Conservation (phyloP, 30 jellyfish, hydroid and myxozoan species). For the Pseudorhiza aurosa region DNA sequence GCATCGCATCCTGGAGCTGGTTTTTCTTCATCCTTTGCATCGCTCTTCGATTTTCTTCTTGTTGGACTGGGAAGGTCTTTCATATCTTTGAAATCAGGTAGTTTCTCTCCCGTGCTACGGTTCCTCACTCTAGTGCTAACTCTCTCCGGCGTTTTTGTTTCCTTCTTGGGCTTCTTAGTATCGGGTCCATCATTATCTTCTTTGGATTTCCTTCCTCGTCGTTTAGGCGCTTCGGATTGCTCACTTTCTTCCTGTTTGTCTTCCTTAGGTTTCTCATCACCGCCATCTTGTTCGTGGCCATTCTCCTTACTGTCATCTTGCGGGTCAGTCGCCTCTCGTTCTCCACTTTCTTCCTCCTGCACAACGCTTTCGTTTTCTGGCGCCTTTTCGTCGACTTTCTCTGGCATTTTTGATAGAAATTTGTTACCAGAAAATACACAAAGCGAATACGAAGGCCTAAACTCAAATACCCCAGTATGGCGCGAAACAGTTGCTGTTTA, state of each 20-base stretch:
- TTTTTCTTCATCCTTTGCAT: constrained; percentile 40
- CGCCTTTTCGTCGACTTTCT: constrained; percentile 46
- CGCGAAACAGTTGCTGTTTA: constrained; percentile 54
- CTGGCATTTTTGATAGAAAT: constrained; percentile 50
- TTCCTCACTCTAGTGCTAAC: constrained; percentile 66
- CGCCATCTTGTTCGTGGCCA: constrained; percentile 56
- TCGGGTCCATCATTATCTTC: constrained; percentile 65
- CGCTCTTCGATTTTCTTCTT: constrained; percentile 59
- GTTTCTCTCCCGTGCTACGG: constrained; percentile 62
- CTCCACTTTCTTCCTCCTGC: constrained; percentile 16
- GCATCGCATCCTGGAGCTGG: constrained; percentile 29
- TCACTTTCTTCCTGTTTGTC: constrained; percentile 16
- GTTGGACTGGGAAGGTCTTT: constrained; percentile 67
- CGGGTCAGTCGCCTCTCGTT: constrained; percentile 13
- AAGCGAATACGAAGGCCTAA: not conserved
- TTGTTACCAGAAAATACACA: not conserved
- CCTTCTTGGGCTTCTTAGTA: constrained; percentile 60
- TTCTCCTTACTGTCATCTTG: constrained; percentile 25
- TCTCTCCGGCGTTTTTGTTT: constrained; percentile 64
- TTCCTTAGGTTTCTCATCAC: constrained; percentile 14
- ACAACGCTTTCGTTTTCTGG: not conserved
- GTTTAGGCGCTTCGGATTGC: constrained; percentile 43
- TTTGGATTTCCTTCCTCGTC: constrained; percentile 69
- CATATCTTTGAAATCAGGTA: constrained; percentile 77
- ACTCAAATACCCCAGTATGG: not conserved